phyloP scores from a whole-genome alignment of 2,888 invertebrate genomes.

The Athalia rosae region DNA sequence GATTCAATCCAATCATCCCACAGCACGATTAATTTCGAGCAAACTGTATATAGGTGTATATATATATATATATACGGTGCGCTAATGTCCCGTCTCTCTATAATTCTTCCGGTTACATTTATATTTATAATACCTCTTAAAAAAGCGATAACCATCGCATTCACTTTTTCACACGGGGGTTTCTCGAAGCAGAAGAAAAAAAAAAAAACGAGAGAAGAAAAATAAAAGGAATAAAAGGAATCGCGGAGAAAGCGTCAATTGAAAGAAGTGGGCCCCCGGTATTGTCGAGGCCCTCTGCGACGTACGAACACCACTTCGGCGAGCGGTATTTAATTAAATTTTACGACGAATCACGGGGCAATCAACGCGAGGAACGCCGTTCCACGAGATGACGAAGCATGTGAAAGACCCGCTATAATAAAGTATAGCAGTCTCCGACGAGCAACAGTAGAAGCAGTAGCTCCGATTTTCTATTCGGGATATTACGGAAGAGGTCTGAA shows the following conservation, averaged over 20 bases:
- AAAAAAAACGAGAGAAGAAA: no score
- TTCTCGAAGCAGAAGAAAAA: no score
- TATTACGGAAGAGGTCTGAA: neutral
- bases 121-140: no score
- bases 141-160: no score
- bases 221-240: neutral
- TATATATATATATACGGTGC: no score
- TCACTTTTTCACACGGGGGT: no score
- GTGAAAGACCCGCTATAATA: neutral
- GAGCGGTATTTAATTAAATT: conserved; percentile 23
- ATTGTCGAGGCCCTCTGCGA: neutral
- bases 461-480: neutral
- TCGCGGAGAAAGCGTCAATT: conserved; percentile 11
- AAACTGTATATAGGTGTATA: no score
- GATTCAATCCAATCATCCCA: no score
- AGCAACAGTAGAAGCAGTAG: neutral
- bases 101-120: no score
- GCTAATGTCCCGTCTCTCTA: no score
- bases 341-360: conserved; percentile 25
- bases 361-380: neutral
- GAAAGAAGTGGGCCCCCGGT: neutral
- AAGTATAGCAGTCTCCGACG: neutral
- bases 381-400: conserved; percentile 4
- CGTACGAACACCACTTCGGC: neutral
- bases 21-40: no score